Percentiles rank a stretch among this genome's conserved stretches.
These are phyloP conservation scores for Pygocentrus nattereri DNA, from an alignment of 2,797 vertebrate genomes.

Conservation along the genomic window DNA sequence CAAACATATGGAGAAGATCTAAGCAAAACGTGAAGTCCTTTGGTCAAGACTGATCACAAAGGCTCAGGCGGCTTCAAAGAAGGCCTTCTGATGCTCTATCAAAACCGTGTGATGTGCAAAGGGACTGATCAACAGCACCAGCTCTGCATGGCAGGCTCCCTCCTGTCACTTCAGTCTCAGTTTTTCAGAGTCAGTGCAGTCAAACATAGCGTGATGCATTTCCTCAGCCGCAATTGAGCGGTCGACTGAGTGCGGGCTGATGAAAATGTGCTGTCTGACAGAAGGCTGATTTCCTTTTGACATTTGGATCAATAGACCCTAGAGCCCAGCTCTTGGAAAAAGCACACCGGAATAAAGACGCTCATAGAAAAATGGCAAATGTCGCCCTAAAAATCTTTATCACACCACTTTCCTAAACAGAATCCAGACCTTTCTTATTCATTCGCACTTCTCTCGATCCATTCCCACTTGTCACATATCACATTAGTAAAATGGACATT, in stretches of 20 bases:
- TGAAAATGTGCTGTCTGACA: slow-evolving; percentile 4
- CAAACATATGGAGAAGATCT: neutral
- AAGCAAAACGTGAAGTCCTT: neutral
- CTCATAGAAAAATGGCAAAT: neutral
- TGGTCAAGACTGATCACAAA: slow-evolving; percentile 2
- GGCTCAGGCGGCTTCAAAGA: neutral
- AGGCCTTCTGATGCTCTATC: neutral
- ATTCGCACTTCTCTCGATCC: neutral
- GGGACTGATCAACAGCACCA: neutral
- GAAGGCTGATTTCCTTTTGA: slow-evolving; percentile 16
- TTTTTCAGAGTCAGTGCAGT: neutral
- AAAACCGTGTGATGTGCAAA: neutral
- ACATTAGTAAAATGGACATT: slow-evolving; percentile 35
- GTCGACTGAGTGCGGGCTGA: neutral
- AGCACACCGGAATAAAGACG: neutral
- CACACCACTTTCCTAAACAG: neutral
- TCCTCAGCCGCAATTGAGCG: neutral
- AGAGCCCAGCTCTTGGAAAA: neutral
- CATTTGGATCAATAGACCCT: slow-evolving; percentile 4
- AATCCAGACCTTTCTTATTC: neutral
- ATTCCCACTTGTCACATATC: slow-evolving; percentile 13
- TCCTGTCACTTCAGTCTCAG: neutral
- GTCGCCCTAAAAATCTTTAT: neutral
- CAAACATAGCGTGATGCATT: neutral
- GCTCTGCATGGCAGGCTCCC: neutral